Evolutionary conservation across 2,113 vertebrate species (phyloP).

Genomic region (Oxyura jamaicensis): DNA sequence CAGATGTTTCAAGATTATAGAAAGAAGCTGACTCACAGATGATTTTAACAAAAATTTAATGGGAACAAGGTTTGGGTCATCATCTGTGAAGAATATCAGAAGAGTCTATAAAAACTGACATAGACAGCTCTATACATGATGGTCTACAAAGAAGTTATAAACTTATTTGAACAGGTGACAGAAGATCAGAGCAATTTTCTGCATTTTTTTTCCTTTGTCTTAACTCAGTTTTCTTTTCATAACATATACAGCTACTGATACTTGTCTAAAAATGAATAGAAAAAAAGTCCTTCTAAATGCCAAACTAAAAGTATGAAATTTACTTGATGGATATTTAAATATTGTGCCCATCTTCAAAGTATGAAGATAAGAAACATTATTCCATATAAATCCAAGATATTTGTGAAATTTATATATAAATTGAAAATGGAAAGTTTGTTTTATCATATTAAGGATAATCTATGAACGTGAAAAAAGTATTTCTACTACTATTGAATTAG

Average conservation of each 20-base stretch:
- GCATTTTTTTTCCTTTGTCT: neutral
- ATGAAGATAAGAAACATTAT: neutral
- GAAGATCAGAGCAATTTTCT: neutral
- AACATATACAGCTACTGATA: neutral
- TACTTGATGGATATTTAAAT: neutral
- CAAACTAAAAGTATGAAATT: neutral
- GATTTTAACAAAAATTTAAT: neutral
- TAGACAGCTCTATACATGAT: neutral
- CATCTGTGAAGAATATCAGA: neutral
- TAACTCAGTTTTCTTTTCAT: neutral
- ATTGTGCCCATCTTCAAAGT: neutral
- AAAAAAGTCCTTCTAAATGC: neutral
- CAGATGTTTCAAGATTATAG: conserved; percentile 1
- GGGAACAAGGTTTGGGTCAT: conserved; percentile 15
- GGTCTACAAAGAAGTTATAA: conserved; percentile 2
- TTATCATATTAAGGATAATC: neutral
- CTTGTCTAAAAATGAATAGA: neutral
- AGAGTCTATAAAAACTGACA: neutral
- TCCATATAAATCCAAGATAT: neutral
- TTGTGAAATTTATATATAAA: neutral
- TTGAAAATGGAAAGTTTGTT: neutral
- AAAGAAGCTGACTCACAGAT: neutral
- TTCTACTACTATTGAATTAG: neutral
- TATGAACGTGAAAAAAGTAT: neutral
- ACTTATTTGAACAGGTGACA: neutral